These are phyloP conservation scores for Drosophila prosaltans DNA, from an alignment of 1,140 invertebrate genomes.

Conservation along the genomic window DNA sequence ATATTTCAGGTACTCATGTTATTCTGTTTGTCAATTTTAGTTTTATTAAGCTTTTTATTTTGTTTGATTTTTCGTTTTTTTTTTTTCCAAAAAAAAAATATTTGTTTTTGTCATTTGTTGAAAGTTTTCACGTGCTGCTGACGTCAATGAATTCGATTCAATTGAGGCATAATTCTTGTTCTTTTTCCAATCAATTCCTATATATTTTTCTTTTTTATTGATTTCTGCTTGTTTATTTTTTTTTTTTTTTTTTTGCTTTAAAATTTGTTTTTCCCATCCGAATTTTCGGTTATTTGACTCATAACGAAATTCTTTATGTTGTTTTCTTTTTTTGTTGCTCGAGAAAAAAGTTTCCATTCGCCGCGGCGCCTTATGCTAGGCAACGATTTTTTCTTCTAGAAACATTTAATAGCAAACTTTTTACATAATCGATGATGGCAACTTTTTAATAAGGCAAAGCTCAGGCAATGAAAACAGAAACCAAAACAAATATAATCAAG, in stretches of 20 bases:
- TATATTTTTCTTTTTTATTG: background rate
- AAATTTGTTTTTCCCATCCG: background rate
- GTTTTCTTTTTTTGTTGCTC: background rate
- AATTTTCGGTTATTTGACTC: background rate
- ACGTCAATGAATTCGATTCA: constrained; percentile 4
- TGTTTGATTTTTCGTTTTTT: background rate
- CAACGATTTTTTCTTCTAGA: constrained; percentile 16
- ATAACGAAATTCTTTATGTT: constrained; percentile 7
- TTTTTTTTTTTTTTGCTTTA: background rate
- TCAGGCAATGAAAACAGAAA: constrained; percentile 41
- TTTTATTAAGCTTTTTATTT: too few species aligned
- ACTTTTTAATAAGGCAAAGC: constrained; percentile 73
- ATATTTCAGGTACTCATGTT: too few species aligned
- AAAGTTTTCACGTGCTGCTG: background rate
- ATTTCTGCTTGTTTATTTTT: background rate
- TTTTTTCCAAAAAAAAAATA: background rate
- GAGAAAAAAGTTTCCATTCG: background rate
- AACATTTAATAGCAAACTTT: constrained; percentile 55
- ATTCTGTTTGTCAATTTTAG: too few species aligned
- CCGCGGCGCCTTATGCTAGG: constrained; percentile 11
- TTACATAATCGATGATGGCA: constrained; percentile 53
- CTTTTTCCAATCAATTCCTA: background rate
- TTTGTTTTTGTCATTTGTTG: background rate
- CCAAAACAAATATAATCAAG: constrained; percentile 64
- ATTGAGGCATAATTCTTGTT: background rate